Evolutionary conservation across 2,888 invertebrate genomes (phyloP).

Genomic region (Nephrotoma flavescens): DNA sequence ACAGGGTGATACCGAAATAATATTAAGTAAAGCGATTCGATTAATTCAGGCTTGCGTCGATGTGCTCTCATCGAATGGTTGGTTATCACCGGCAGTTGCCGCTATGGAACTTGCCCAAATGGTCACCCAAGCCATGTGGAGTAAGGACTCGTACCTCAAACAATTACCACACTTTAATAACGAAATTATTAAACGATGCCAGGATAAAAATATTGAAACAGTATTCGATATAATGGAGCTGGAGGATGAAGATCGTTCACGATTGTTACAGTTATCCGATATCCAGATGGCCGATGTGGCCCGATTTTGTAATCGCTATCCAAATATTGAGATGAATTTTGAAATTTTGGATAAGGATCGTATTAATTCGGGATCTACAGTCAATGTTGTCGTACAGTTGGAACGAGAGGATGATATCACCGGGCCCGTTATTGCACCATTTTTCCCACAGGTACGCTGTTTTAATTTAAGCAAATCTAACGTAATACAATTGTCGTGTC

Average conservation of each 20-base stretch:
- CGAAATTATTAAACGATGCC: slow-evolving; percentile 80
- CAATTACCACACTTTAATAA: slow-evolving; percentile 90
- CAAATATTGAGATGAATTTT: slow-evolving; percentile 91
- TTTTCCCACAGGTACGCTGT: slow-evolving; percentile 76
- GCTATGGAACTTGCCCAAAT: slow-evolving; percentile 99
- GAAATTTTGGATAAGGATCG: slow-evolving; percentile 72
- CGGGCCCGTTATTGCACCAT: slow-evolving; percentile 95
- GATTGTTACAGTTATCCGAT: slow-evolving; percentile 64
- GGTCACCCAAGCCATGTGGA: slow-evolving; percentile 99
- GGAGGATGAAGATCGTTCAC: slow-evolving; percentile 72
- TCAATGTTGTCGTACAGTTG: slow-evolving; percentile 78
- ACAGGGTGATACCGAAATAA: slow-evolving; percentile 87
- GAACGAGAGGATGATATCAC: slow-evolving; percentile 95
- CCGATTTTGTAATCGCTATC: slow-evolving; percentile 95
- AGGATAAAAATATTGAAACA: slow-evolving; percentile 58
- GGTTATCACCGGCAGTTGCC: slow-evolving; percentile 95
- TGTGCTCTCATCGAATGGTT: slow-evolving; percentile 88
- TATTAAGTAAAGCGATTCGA: slow-evolving; percentile 68
- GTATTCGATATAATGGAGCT: slow-evolving; percentile 67
- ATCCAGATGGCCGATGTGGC: slow-evolving; percentile 95
- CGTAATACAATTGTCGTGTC: no score
- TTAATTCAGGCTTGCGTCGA: slow-evolving; percentile 94
- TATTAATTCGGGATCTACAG: slow-evolving; percentile 67
- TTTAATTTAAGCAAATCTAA: not conserved
- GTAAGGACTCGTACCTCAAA: slow-evolving; percentile 91